Conservation (phyloP, 2,113 vertebrate species). For the Platichthys flesus region DNA sequence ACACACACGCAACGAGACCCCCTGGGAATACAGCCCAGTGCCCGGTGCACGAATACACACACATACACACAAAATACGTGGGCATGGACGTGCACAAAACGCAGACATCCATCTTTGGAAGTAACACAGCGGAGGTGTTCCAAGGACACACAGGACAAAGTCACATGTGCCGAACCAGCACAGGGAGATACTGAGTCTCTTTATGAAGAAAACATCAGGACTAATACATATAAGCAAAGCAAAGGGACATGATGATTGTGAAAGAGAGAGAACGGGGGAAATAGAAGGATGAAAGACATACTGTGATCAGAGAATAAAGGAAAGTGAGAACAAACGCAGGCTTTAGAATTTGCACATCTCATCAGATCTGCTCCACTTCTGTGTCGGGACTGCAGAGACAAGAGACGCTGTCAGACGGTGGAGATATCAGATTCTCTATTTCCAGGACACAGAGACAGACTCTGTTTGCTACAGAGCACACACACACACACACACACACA, state of each 20-base stretch:
- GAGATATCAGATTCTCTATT: constrained; percentile 50
- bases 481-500: constrained; percentile 24
- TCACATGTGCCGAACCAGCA: constrained; percentile 4
- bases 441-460: constrained; percentile 47
- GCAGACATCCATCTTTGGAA: constrained; percentile 34
- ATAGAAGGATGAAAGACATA: constrained; percentile 11
- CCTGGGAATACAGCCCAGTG: constrained; percentile 24
- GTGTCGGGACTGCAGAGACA: constrained; percentile 53
- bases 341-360: constrained; percentile 40
- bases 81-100: neutral
- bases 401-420: constrained; percentile 58
- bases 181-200: neutral
- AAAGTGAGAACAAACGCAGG: constrained; percentile 45
- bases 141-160: constrained; percentile 43
- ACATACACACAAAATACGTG: neutral
- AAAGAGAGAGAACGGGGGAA: neutral
- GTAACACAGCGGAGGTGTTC: constrained; percentile 37
- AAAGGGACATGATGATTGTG: neutral
- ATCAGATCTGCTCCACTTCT: constrained; percentile 56
- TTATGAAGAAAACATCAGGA: neutral
- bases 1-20: constrained; percentile 17
- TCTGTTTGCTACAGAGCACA: constrained; percentile 49
- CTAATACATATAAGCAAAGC: neutral
- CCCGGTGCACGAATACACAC: neutral
- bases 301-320: constrained; percentile 6